Conservation (phyloP, 1,140 invertebrate genomes). For the Tetragnatha versicolor region DNA sequence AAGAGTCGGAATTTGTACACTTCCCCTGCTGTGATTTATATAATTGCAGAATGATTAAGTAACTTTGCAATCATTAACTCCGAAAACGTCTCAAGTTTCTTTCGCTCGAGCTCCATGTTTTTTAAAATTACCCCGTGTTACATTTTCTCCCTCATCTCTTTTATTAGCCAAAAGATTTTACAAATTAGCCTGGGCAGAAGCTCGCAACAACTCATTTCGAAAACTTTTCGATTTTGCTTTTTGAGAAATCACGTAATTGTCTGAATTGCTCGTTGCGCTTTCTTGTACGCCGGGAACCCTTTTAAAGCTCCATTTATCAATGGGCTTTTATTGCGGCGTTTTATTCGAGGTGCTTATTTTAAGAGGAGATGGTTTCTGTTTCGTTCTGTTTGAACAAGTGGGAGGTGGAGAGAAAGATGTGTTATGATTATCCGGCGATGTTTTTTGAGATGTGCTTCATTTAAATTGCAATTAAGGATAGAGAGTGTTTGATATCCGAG, state of each 20-base stretch:
- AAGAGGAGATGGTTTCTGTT: too few relatives aligned
- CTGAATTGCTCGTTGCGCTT: background rate
- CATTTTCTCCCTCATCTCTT: constrained; percentile 5
- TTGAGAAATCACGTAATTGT: constrained; percentile 16
- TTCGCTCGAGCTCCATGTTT: background rate
- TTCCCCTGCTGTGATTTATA: constrained; percentile 21
- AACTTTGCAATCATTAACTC: constrained; percentile 23
- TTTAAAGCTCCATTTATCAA: constrained; percentile 15
- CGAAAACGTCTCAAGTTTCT: background rate
- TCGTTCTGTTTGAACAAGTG: too few relatives aligned
- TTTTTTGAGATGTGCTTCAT: too few relatives aligned
- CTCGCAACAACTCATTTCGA: background rate
- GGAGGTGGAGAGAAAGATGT: too few relatives aligned
- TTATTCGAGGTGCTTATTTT: too few relatives aligned
- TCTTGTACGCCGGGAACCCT: background rate
- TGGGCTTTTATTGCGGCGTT: background rate
- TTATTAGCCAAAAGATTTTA: constrained; percentile 19
- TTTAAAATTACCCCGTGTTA: background rate
- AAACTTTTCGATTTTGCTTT: background rate
- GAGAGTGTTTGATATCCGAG: too few relatives aligned
- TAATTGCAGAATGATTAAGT: constrained; percentile 42
- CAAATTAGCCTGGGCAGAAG: background rate
- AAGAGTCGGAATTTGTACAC: background rate
- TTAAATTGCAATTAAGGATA: too few relatives aligned
- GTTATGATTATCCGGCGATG: too few relatives aligned